Base-by-base conservation (phyloP, 2,888 invertebrate genomes). In the Leptarthrus brevirostris region DNA sequence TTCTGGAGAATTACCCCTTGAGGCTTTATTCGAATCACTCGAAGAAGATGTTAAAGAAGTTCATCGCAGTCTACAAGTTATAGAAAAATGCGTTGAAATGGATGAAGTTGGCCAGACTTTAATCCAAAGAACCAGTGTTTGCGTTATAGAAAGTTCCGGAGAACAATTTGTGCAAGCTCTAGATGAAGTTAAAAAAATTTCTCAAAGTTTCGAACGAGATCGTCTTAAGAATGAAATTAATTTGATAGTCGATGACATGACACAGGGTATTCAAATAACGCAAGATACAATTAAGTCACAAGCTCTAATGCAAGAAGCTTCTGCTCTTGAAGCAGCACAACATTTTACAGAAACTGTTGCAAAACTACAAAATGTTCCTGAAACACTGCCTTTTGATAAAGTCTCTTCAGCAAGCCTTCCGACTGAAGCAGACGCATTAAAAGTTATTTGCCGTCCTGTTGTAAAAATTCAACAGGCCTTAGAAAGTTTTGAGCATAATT, bases 1-100 rank as follows among this genome's bases (percentile, higher is more conserved):
- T 44, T 87, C 87, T 54, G 85, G 85, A 0, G 85, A 85, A 77
- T 82, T 81, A 0, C 82, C 83, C 2, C 77, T 85, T 8, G 84
- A 84, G 72, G 83, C 83, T 1, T 80, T 88, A 0, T 85, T 86
- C 74, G 87, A 89, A 76, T 86, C 88, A 1, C 85, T 90, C 79
- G 88, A 90, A 6, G 88, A 88, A 74, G 88, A 91, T 2, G 85
- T 93, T 40, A 89, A 89, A 78, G 86, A 87, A 30, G 82, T 93
- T 20, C 90, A 91, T 79, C 88, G 90, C 78, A 89, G 90, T 22
- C 81, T 93, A 3, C 88, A 89, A 16, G 88, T 90, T 1, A 88
- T 92, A 40, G 89, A 91, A 81, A 90, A 90, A 81, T 91, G 92
- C 79, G 87, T 90, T 40, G 90, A 90, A 79, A 87, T 90, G 77